Base-by-base conservation (phyloP, 1,140 invertebrate species). In the Brachionus rubens region DNA sequence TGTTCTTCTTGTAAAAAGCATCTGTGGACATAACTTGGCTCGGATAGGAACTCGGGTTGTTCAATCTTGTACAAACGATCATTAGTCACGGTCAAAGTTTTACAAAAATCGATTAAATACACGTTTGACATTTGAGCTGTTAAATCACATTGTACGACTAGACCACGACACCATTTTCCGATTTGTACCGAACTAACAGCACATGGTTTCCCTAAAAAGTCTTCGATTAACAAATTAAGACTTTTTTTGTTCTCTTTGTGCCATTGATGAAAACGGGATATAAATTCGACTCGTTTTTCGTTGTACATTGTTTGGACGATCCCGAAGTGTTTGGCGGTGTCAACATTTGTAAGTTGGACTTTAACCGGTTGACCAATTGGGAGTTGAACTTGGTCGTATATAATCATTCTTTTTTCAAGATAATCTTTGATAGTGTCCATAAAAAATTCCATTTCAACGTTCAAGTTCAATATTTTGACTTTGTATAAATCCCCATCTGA, bases 151-250 rank as follows among this genome's bases (percentile, higher is more conserved):
- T 54, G 28, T 3, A 72, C 68, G 1, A 72, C 36, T n/a, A 72
- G 26, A n/a, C 68, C 68, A n/a, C 68, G 43, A 14, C 43, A 48
- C 68, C 68, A 72, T 52, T 72, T 72, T 26, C 46, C 68, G n/a
- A 54, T 30, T 50, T 72, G 68, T 19, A 72, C 30, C 6, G 68
- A 72, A 28, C 33, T 48, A 46, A 54, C 21, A 16, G 68, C 68
- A 24, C 68, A 72, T 40, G 68, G 30, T 50, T 72, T 30, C 4
- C 24, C 46, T 21, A 16, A 33, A 0, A 33, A 28, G 12, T 72
- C 68, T 26, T 30, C 50, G 24, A n/a, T 41, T 2, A 72, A 28
- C 1, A n/a, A n/a, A 14, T 50, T 48, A 16, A 72, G 28, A 28
- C n/a, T 50, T 12, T 28, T 36, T 19, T 72, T 72, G 19, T 72